Evolutionary conservation across 2,888 invertebrate species (phyloP), one percentile per base, ranked within the genome.

Genomic region (Aethes cnicana): DNA sequence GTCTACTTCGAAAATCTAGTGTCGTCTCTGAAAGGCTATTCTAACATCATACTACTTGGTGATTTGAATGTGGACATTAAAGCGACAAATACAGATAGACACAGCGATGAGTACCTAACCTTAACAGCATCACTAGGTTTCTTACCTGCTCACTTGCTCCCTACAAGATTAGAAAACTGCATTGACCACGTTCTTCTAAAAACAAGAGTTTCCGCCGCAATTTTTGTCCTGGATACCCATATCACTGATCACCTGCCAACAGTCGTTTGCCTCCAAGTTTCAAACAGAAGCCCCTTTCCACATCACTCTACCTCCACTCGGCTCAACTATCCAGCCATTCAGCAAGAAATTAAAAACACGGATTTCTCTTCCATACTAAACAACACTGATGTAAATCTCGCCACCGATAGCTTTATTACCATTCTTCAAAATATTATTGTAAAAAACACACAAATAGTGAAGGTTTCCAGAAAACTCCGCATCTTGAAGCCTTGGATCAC

Each of bases 401-500:
- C 26, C 3, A n/a, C 26, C 4, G 9, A n/a, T n/a, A 26, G 8
- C 3, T 6, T 26, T 2, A n/a, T 26, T 3, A 2, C 4, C 8
- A 26, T 26, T n/a, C 5, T 26, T 3, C 7, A n/a, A 6, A n/a
- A 6, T 7, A 8, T 26, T 7, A 8, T 26, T n/a, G 9, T 3
- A n/a, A 26, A 26, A 26, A 4, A 55, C 28, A 35, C 52, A 2
- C 36, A 9, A 1, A 18, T n/a, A 5, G 11, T 33, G 0, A 20
- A 21, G 14, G 16, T 36, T 3, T 17, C 57, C 0, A 36, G 25
- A 7, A 48, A 37, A 23, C 54, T 56, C 9, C 49, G 44, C 20
- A 36, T 44, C 3, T 4, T 54, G 0, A 61, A 61, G 35, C 59
- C 57, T 0, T 61, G 59, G 60, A 56, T 62, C 1, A 58, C 59